Base-by-base conservation (phyloP, 1,140 invertebrate species). In the Chelonus insularis region DNA sequence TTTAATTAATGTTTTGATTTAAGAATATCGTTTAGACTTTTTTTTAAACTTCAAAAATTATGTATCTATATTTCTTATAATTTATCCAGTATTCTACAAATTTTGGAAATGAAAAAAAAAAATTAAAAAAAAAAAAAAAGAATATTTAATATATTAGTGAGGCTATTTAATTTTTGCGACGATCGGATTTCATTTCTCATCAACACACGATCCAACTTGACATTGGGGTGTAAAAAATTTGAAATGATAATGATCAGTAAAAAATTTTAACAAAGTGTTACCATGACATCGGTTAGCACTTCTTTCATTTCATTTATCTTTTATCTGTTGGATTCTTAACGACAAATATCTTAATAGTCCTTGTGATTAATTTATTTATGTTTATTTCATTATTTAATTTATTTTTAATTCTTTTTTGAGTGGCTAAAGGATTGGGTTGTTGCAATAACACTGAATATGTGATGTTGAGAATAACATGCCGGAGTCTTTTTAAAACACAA, bases 361-460 rank as follows among this genome's bases (percentile, higher is more conserved):
- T 7, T 16, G 11, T n/a, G 25, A 48, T 43, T 34, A 23, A 23
- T 62, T 61, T 54, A 23, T 48, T 60, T 60, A 29, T 57, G 34
- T 20, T 29, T 9, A 20, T n/a, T 45, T 34, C n/a, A 21, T n/a
- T 39, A 21, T 29, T 37, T 36, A n/a, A n/a, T n/a, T n/a, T n/a
- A n/a, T n/a, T n/a, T n/a, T n/a, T n/a, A n/a, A n/a, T n/a, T n/a
- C n/a, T n/a, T n/a, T n/a, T n/a, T n/a, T n/a, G n/a, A n/a, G n/a
- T n/a, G n/a, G n/a, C n/a, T n/a, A n/a, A n/a, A n/a, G n/a, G n/a
- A n/a, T n/a, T n/a, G n/a, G n/a, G n/a, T n/a, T n/a, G n/a, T 63
- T 69, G 67, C 72, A 71, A 72, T 67, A 72, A 73, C 72, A 71
- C n/a, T n/a, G 50, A 52, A 63, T 56, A 57, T 64, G 60, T 57